These are phyloP conservation scores for Limanda limanda DNA, from an alignment of 2,113 vertebrate species.

Conservation along the genomic window DNA sequence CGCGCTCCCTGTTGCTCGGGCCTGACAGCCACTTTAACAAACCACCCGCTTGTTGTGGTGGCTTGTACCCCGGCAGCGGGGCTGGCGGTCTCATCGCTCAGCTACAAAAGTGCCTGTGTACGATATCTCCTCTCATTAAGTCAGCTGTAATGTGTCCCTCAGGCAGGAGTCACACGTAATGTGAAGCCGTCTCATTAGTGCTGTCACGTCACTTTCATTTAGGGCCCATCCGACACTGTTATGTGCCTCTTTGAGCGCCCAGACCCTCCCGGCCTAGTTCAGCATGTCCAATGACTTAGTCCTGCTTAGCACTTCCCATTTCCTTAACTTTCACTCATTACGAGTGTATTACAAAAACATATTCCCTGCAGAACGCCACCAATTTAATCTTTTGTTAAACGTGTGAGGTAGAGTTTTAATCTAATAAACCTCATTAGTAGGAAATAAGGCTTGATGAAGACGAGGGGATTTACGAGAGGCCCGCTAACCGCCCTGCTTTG, in stretches of 20 bases:
- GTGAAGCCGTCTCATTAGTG: constrained; percentile 75
- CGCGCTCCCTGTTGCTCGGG: constrained; percentile 27
- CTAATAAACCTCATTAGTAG: constrained; percentile 82
- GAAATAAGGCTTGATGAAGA: constrained; percentile 78
- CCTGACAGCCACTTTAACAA: constrained; percentile 64
- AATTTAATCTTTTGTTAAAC: constrained; percentile 80
- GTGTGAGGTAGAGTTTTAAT: constrained; percentile 81
- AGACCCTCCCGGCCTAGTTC: constrained; percentile 61
- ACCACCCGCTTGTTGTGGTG: constrained; percentile 41
- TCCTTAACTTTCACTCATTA: constrained; percentile 76
- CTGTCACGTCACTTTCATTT: constrained; percentile 79
- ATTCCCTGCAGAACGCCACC: constrained; percentile 75
- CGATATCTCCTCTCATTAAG: constrained; percentile 77
- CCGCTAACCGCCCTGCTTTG: constrained; percentile 58
- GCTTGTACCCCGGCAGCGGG: constrained; percentile 56
- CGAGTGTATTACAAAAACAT: constrained; percentile 77
- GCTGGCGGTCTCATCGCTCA: constrained; percentile 63
- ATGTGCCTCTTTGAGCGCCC: constrained; percentile 61
- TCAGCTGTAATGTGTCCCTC: constrained; percentile 65
- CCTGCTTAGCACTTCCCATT: constrained; percentile 69
- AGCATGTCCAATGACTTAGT: constrained; percentile 78
- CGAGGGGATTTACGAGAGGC: constrained; percentile 57
- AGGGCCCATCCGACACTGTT: constrained; percentile 69
- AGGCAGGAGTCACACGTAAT: constrained; percentile 68
- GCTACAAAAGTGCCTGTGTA: constrained; percentile 66